Conservation (phyloP, 2,797 vertebrate genomes). For the Lacerta agilis region DNA sequence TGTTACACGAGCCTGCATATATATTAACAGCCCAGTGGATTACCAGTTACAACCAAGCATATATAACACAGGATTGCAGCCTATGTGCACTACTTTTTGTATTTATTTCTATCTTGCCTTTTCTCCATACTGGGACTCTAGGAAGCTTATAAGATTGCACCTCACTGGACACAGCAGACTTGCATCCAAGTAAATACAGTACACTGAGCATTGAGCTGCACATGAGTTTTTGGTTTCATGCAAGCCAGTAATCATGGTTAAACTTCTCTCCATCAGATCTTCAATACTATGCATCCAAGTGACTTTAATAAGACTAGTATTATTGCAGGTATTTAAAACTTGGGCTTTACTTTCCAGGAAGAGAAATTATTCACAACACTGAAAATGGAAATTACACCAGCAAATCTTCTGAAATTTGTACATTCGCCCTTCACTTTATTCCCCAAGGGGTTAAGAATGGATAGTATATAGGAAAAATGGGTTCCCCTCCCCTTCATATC, state of each 20-base stretch:
- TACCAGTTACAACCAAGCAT: background rate
- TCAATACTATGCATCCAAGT: background rate
- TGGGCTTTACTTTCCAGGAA: background rate
- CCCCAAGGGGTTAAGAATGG: constrained; percentile 25
- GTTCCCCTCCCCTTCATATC: constrained; percentile 2
- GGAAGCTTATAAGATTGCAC: background rate
- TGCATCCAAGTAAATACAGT: background rate
- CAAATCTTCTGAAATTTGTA: constrained; percentile 23
- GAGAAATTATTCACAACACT: background rate
- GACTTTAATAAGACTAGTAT: background rate
- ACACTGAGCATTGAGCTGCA: too few relatives aligned
- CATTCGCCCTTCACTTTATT: constrained; percentile 14
- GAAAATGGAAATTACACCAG: background rate
- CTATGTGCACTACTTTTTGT: background rate
- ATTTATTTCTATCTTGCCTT: background rate
- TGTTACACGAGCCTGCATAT: background rate
- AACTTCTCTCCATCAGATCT: background rate
- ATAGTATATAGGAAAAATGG: background rate
- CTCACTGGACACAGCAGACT: background rate
- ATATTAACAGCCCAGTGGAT: background rate
- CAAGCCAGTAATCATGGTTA: background rate
- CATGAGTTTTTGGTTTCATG: background rate
- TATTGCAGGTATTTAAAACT: background rate
- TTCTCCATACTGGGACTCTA: background rate
- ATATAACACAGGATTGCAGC: background rate